Evolutionary conservation across 2,113 vertebrate genomes (phyloP).

Genomic region (Elephas maximus): DNA sequence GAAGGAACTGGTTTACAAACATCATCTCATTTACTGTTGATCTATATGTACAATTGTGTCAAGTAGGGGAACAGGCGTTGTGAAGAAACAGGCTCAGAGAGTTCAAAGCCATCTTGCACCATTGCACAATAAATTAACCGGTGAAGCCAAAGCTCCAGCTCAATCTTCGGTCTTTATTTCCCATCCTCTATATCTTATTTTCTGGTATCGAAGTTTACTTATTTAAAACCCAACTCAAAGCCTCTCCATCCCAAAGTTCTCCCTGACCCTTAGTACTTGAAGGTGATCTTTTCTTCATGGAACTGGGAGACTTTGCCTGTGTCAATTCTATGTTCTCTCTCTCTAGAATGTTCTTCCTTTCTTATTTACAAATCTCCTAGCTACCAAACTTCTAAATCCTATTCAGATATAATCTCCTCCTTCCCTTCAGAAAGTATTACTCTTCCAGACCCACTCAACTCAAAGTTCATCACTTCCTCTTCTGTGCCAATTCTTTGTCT

Average conservation of each 20-base stretch:
- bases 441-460: background rate
- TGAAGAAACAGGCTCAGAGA: background rate
- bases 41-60: background rate
- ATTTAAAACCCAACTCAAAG: conserved; percentile 9
- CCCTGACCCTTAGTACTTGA: background rate
- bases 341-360: background rate
- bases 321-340: background rate
- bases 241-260: background rate
- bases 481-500: too few relatives aligned
- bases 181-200: conserved; percentile 35
- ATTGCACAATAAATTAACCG: background rate
- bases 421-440: background rate
- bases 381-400: background rate
- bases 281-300: background rate
- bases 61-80: background rate
- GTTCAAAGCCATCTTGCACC: background rate
- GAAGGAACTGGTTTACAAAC: background rate
- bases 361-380: background rate
- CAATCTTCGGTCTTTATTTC: background rate
- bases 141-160: background rate
- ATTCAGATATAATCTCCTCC: background rate
- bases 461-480: too few relatives aligned
- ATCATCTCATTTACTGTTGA: background rate
- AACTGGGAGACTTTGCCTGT: background rate
- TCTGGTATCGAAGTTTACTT: conserved; percentile 17